phyloP scores from a whole-genome alignment of 2,888 invertebrate genomes.

The Hydraecia micacea region DNA sequence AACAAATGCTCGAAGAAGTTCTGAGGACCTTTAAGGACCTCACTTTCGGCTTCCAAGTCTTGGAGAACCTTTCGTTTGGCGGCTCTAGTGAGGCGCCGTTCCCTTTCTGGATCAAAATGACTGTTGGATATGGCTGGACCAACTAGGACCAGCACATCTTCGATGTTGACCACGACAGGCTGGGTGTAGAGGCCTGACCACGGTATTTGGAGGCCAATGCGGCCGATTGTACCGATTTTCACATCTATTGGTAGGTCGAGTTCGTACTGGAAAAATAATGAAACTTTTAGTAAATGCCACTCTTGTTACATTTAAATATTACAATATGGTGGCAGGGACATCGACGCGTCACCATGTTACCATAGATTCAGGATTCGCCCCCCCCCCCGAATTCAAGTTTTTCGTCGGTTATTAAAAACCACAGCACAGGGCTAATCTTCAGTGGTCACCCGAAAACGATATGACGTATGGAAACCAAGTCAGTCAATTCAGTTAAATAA shows the following conservation, averaged over 20 bases:
- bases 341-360: no score
- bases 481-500: no score
- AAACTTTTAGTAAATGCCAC: background rate
- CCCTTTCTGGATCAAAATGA: constrained; percentile 93
- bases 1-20: constrained; percentile 93
- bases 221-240: constrained; percentile 94
- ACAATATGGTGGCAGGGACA: no score
- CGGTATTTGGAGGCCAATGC: constrained; percentile 93
- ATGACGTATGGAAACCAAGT: no score
- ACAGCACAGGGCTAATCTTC: no score
- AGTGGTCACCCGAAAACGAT: no score
- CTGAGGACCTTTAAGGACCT: constrained; percentile 91
- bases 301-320: background rate
- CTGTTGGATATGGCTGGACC: constrained; percentile 93
- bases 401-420: no score
- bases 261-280: constrained; percentile 92
- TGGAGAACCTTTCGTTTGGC: constrained; percentile 93
- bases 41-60: constrained; percentile 91
- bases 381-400: no score
- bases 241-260: constrained; percentile 95
- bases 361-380: no score
- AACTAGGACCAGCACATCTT: constrained; percentile 94
- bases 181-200: constrained; percentile 94
- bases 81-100: constrained; percentile 93
- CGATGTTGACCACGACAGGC: constrained; percentile 93